A percentile compares a stretch with the other conserved stretches of the same genome.
phyloP scores from a whole-genome alignment of 2,113 vertebrate species.

The Isichthys henryi region DNA sequence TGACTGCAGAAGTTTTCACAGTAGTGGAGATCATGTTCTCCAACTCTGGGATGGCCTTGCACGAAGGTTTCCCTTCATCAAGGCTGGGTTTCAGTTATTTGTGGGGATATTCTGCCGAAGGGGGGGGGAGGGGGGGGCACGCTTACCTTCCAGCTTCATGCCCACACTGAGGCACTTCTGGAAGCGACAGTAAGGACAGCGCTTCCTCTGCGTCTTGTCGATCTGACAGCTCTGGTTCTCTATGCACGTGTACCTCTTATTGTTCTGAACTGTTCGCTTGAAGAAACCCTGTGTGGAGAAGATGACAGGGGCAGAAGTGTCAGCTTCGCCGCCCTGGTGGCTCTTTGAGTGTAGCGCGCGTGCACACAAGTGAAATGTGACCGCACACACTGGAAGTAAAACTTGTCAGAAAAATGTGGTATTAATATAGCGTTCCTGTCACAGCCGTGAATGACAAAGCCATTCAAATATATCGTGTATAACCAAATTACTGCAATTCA shows the following conservation, averaged over 20 bases:
- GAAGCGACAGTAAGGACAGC: conserved; percentile 97
- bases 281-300: conserved; percentile 88
- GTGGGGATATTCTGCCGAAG: neutral
- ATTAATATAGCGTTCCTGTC: neutral
- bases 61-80: neutral
- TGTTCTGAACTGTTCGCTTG: conserved; percentile 99
- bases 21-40: conserved; percentile 31
- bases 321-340: conserved; percentile 50
- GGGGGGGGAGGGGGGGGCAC: neutral
- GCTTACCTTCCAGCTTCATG: conserved; percentile 98
- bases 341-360: conserved; percentile 53
- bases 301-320: conserved; percentile 59
- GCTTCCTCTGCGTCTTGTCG: conserved; percentile 97
- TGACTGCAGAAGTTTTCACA: conserved; percentile 25
- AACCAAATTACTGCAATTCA: conserved; percentile 4
- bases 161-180: conserved; percentile 97
- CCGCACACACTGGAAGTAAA: neutral
- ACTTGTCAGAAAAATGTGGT: neutral
- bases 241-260: conserved; percentile 99
- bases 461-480: neutral
- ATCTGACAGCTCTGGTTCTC: conserved; percentile 99
- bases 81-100: neutral
- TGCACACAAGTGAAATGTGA: conserved; percentile 30
- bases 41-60: neutral
- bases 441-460: neutral